phyloP scores from a whole-genome alignment of 2,797 vertebrate genomes.

The Chaunax sp. region DNA sequence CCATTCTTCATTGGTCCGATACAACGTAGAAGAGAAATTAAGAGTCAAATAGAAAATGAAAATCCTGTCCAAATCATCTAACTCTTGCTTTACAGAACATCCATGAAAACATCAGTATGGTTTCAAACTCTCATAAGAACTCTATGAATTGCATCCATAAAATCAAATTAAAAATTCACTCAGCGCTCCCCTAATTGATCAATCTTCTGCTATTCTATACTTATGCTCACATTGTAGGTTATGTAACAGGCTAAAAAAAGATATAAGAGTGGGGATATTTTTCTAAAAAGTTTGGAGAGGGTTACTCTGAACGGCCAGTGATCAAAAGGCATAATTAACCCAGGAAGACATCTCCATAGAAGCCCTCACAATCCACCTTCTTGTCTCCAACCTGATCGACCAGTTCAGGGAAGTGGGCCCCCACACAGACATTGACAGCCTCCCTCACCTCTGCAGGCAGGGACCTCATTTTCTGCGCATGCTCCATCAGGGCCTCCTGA shows the following conservation, averaged over 20 bases:
- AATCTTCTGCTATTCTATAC: constrained; percentile 1
- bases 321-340: constrained; percentile 64
- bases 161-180: constrained; percentile 36
- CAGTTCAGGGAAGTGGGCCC: constrained; percentile 79
- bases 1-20: background rate
- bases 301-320: constrained; percentile 3
- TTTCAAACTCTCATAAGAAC: constrained; percentile 6
- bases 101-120: constrained; percentile 16
- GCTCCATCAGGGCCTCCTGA: constrained; percentile 84
- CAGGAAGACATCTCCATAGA: constrained; percentile 81
- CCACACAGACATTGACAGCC: constrained; percentile 81
- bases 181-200: constrained; percentile 13
- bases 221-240: constrained; percentile 10
- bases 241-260: constrained; percentile 22
- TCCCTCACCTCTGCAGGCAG: constrained; percentile 84
- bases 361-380: constrained; percentile 51
- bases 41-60: constrained; percentile 13
- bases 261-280: background rate
- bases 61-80: constrained; percentile 30
- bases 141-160: constrained; percentile 38
- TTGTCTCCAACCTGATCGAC: constrained; percentile 63
- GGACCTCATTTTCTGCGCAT: constrained; percentile 82
- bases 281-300: constrained; percentile 3
- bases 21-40: constrained; percentile 9
- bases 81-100: constrained; percentile 13